Conservation (phyloP, 1,140 invertebrate genomes). For the Temnothorax nylanderi region DNA sequence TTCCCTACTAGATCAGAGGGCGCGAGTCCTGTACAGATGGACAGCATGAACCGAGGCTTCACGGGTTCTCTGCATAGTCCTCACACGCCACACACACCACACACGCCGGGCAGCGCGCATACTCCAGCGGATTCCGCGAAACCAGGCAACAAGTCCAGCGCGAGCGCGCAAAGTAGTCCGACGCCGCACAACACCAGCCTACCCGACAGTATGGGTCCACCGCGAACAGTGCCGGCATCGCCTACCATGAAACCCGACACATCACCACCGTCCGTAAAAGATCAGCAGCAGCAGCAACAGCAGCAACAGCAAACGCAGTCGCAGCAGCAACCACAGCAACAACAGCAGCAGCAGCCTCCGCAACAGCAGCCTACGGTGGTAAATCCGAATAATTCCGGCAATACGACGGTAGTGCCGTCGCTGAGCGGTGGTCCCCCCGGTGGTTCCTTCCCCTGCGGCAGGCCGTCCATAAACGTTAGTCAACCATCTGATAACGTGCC, state of each 20-base stretch:
- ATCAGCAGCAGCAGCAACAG: conserved; percentile 67
- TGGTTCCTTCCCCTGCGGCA: conserved; percentile 79
- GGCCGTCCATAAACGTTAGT: conserved; percentile 80
- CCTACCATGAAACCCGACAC: conserved; percentile 84
- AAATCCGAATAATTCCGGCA: conserved; percentile 77
- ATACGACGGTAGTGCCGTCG: conserved; percentile 66
- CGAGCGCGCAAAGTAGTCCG: conserved; percentile 84
- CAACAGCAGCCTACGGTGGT: conserved; percentile 71
- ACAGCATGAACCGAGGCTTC: conserved; percentile 82
- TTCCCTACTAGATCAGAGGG: conserved; percentile 80
- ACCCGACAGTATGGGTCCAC: conserved; percentile 83
- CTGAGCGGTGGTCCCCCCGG: conserved; percentile 74
- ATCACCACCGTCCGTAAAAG: conserved; percentile 81
- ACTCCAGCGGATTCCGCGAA: conserved; percentile 80
- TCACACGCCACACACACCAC: conserved; percentile 83
- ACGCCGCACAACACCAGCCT: conserved; percentile 81
- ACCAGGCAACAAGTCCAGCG: conserved; percentile 77
- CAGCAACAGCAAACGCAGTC: conserved; percentile 77
- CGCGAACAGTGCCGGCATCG: conserved; percentile 82
- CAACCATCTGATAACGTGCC: conserved; percentile 92
- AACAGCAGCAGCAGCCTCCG: conserved; percentile 72
- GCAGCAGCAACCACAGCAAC: conserved; percentile 73
- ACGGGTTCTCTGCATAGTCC: conserved; percentile 83
- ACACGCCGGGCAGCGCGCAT: conserved; percentile 82
- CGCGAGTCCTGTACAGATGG: conserved; percentile 83